Evolutionary conservation across 1,140 invertebrate species (phyloP), one percentile per base, ranked within the genome.

Genomic region (Drosophila insularis): DNA sequence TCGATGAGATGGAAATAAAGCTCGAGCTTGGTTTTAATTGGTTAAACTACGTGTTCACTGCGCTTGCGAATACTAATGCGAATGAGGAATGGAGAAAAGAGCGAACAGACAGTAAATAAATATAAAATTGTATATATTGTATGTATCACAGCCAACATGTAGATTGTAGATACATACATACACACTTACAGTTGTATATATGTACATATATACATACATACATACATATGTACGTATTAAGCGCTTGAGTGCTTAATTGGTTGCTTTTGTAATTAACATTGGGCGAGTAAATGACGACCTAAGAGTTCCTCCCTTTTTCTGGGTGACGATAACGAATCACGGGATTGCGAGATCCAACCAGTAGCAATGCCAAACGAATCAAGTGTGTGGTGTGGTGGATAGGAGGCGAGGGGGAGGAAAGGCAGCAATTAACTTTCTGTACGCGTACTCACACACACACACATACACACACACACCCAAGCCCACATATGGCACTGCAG

Each of bases 371-470:
- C 17, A 46, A 63, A 53, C 54, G 17, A 64, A 17, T 50, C 40
- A 64, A 74, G 67, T 37, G 35, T 35, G 32, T 54, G 66, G 71
- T 69, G 61, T 43, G 58, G 17, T 62, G 39, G 27, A 19, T 13
- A 32, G 23, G 21, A 19, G 31, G 58, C 17, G 32, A 19, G 55
- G 67, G 23, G 71, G 62, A 55, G 37, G 40, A 70, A 78, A 70
- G 65, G 75, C 66, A 78, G 76, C 82, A 86, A 86, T 86, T 86
- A 86, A 79, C 68, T 79, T 71, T 50, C 61, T 59, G 54, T 62
- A 63, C 71, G 64, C 43, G 43, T 50, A 50, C 43, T 14, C 39
- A 1, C 63, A 74, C 58, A 58, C 65, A 58, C 59, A 67, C 23
- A 75, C 46, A 37, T 8, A 56, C 35, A 56, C 13, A 23, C 60